Base-by-base conservation (phyloP, 2,113 vertebrate genomes). In the Chaetops frenatus region DNA sequence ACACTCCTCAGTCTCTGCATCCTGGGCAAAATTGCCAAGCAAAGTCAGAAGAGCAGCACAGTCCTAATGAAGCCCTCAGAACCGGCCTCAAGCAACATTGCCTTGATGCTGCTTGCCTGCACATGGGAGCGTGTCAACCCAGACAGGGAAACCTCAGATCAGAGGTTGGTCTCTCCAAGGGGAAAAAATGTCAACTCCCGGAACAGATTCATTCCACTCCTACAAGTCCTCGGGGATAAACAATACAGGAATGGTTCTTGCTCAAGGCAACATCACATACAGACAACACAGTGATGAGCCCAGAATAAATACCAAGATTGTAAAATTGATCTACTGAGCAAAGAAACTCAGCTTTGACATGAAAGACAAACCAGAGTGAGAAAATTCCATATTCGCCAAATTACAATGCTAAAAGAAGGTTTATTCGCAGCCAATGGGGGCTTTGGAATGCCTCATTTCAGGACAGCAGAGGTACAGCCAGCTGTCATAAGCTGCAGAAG, bases 271-370 rank as follows among this genome's bases (percentile, higher is more conserved):
- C 88, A 86, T 94, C 86, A 76, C 90, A 79, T 80, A 83, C 67
- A 94, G 88, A 94, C 79, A 96, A 86, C 93, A 86, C 48, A 78
- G 88, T 33, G 93, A 96, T 92, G 94, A 94, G 95, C 69, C 65
- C 77, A 84, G 92, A 96, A 93, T 96, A 96, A 97, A 95, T 78
- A 95, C 90, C 83, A 84, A 96, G 90, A 86, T 90, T 92, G 80
- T 93, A 97, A 96, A 96, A 94, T 67, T 90, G 95, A 95, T 96
- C 90, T 96, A 95, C 90, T 58, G 76, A 88, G 95, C 87, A 93
- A 88, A 96, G 90, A 95, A 94, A 95, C 80, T 90, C 93, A 76
- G 81, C 81, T 87, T 70, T 87, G 70, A 94, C 73, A 79, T 45
- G 64, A 87, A 81, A 92, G 93, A 81, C 61, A 91, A 95, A 86